Evolutionary conservation across 2,113 vertebrate genomes (phyloP).

Genomic region (Crotalus tigris): DNA sequence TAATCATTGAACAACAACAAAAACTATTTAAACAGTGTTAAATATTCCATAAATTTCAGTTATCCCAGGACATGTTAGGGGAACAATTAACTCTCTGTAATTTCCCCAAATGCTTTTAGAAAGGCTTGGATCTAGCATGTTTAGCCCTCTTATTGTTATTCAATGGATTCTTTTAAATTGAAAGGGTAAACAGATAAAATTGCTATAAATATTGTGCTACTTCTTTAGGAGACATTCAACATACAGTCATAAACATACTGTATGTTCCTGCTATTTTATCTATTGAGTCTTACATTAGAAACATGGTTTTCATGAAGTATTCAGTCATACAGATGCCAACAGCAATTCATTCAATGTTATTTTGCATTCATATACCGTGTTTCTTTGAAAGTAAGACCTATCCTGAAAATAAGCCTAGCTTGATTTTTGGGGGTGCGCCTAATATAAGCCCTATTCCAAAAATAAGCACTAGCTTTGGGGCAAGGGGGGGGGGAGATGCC

Average conservation of each 20-base stretch:
- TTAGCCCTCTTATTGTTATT: not conserved
- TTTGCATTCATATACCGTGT: not conserved
- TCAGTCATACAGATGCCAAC: not conserved
- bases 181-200: not conserved
- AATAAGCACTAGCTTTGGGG: too few relatives aligned
- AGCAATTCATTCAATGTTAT: not conserved
- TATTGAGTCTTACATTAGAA: not conserved
- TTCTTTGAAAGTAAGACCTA: too few relatives aligned
- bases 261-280: not conserved
- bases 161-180: not conserved
- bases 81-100: not conserved
- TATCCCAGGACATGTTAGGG: not conserved
- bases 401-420: too few relatives aligned
- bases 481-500: too few relatives aligned
- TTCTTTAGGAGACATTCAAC: not conserved
- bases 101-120: not conserved
- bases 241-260: not conserved
- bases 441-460: too few relatives aligned
- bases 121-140: not conserved
- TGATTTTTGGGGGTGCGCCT: too few relatives aligned
- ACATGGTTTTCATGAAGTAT: not conserved
- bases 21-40: not conserved
- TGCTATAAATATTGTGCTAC: not conserved
- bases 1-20: not conserved
- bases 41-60: not conserved